Evolutionary conservation across 1,140 invertebrate species (phyloP).

Genomic region (Drosophila nigromelanica): DNA sequence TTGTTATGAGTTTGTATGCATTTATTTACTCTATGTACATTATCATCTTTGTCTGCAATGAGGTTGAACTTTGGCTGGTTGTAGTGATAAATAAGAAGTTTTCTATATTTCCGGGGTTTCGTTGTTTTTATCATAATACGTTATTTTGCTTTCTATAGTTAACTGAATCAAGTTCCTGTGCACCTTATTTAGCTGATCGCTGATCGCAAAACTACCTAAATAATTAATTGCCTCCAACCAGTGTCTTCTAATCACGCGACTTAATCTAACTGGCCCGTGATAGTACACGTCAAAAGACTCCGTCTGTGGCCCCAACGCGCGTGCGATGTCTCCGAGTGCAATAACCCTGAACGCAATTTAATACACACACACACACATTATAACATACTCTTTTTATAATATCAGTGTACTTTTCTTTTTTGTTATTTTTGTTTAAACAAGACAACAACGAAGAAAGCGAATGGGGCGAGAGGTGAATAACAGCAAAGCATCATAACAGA

Average conservation of each 20-base stretch:
- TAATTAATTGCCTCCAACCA: not conserved
- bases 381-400: conserved; percentile 37
- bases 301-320: conserved; percentile 1
- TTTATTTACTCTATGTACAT: conserved; percentile 2
- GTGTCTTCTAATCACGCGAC: conserved; percentile 32
- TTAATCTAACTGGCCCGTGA: conserved; percentile 20
- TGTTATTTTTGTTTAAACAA: conserved; percentile 40
- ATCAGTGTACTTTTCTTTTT: conserved; percentile 15
- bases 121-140: too few relatives aligned
- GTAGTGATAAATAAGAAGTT: conserved; percentile 28
- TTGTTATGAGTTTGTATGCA: not conserved
- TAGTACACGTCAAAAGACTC: conserved; percentile 1
- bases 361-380: conserved; percentile 23
- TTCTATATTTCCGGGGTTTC: not conserved
- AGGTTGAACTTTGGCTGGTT: conserved; percentile 21
- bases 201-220: conserved; percentile 16
- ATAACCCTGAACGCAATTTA: conserved; percentile 60
- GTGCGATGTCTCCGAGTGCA: conserved; percentile 52
- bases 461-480: conserved; percentile 46
- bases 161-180: conserved; percentile 15
- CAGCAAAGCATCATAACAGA: conserved; percentile 32
- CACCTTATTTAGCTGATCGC: conserved; percentile 4
- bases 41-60: conserved; percentile 12
- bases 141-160: not conserved
- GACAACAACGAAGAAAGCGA: conserved; percentile 57